A percentile compares a stretch with the other conserved stretches of the same genome.
phyloP scores from a whole-genome alignment of 2,113 vertebrate species.

The Furnarius figulus region DNA sequence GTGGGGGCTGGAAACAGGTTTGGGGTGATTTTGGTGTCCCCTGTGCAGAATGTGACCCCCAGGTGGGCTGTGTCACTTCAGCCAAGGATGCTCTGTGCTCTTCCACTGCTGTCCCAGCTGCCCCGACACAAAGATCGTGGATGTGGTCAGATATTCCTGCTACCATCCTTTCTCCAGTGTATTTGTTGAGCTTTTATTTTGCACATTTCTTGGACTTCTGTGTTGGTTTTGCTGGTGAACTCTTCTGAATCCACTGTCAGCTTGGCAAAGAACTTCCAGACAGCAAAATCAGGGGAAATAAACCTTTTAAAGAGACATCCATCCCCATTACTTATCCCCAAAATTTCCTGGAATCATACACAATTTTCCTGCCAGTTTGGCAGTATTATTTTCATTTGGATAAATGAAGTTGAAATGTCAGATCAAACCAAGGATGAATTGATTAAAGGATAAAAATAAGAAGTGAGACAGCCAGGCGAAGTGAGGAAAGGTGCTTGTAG shows the following conservation, averaged over 20 bases:
- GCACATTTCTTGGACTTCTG: conserved; percentile 14
- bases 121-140: accelerated
- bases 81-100: background rate
- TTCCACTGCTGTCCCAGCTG: background rate
- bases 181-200: background rate
- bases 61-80: background rate
- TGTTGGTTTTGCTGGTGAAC: background rate
- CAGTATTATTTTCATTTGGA: background rate
- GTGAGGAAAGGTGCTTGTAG: background rate
- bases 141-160: accelerated
- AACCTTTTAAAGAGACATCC: background rate
- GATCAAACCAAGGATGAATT: background rate
- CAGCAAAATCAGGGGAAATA: conserved; percentile 22
- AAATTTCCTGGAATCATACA: background rate
- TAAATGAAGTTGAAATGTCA: background rate
- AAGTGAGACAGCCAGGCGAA: background rate
- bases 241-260: conserved; percentile 6
- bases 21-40: background rate
- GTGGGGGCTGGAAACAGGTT: background rate
- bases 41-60: background rate
- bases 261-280: conserved; percentile 13
- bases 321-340: conserved; percentile 11
- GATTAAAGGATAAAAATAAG: background rate
- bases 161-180: background rate
- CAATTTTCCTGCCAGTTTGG: background rate